Evolutionary conservation across 2,113 vertebrate genomes (phyloP).

Genomic region (Aegithalos caudatus): DNA sequence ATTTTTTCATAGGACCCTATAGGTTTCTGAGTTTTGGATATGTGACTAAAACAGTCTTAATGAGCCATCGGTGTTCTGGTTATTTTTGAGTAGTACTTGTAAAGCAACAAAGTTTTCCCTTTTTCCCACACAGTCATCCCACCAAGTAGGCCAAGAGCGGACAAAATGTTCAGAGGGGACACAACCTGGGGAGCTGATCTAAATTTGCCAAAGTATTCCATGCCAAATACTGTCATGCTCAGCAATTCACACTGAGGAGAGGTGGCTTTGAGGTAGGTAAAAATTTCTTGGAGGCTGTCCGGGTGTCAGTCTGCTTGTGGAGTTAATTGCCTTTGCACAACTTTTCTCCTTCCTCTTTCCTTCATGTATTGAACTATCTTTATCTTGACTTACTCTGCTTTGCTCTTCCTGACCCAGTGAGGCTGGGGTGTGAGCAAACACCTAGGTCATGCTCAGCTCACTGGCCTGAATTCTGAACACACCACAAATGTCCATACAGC

Average conservation of each 20-base stretch:
- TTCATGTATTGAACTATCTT: neutral
- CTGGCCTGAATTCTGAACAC: neutral
- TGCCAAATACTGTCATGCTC: neutral
- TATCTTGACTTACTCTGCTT: neutral
- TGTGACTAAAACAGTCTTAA: neutral
- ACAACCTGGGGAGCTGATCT: neutral
- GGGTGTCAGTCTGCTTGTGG: neutral
- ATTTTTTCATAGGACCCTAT: neutral
- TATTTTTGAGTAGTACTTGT: neutral
- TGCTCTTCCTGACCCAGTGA: neutral
- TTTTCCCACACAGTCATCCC: neutral
- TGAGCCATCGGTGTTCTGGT: neutral
- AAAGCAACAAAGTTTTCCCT: neutral
- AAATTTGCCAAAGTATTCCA: neutral
- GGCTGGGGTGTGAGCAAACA: neutral
- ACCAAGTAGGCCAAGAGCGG: rapidly evolving
- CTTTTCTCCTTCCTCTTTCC: neutral
- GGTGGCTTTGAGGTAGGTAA: neutral
- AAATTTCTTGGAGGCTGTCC: neutral
- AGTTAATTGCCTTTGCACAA: neutral
- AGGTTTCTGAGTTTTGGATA: neutral
- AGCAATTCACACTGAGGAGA: neutral
- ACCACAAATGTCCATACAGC: neutral
- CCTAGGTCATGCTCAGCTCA: rapidly evolving
- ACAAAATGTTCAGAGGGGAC: neutral